Conservation (phyloP, 2,113 vertebrate genomes). For the Murina feae region DNA sequence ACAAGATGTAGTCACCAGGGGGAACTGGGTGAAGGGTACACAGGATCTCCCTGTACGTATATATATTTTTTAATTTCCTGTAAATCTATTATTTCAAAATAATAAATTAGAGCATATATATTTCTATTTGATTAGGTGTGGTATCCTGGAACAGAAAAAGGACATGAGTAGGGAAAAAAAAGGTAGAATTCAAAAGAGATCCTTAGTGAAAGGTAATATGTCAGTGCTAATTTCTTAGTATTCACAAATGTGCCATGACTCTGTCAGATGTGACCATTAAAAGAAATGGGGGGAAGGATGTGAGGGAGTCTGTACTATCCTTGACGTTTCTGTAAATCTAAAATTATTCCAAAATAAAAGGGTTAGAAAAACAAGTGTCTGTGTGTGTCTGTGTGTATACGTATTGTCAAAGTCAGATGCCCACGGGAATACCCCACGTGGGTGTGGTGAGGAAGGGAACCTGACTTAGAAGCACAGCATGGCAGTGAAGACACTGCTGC, state of each 20-base stretch:
- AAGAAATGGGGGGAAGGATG: not conserved
- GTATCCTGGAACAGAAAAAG: not conserved
- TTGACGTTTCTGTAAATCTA: not conserved
- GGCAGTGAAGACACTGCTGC: too few relatives aligned
- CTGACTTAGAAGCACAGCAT: not conserved
- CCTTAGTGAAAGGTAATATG: not conserved
- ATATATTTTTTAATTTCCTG: not conserved
- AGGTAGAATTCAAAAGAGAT: not conserved
- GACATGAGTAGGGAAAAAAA: not conserved
- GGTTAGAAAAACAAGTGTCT: not conserved
- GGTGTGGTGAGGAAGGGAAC: not conserved
- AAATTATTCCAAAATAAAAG: not conserved
- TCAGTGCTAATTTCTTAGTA: not conserved
- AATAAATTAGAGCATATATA: not conserved
- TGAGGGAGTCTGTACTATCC: not conserved
- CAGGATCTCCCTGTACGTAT: not conserved
- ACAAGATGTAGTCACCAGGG: not conserved
- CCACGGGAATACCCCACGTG: not conserved
- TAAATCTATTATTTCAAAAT: conserved; percentile 9
- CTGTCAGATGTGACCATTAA: not conserved
- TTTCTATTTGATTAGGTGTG: not conserved
- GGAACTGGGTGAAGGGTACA: not conserved
- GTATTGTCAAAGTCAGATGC: not conserved
- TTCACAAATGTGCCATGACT: not conserved
- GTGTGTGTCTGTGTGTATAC: not conserved